Conservation (phyloP, 1,140 invertebrate genomes). For the Protaetia brevitarsis region DNA sequence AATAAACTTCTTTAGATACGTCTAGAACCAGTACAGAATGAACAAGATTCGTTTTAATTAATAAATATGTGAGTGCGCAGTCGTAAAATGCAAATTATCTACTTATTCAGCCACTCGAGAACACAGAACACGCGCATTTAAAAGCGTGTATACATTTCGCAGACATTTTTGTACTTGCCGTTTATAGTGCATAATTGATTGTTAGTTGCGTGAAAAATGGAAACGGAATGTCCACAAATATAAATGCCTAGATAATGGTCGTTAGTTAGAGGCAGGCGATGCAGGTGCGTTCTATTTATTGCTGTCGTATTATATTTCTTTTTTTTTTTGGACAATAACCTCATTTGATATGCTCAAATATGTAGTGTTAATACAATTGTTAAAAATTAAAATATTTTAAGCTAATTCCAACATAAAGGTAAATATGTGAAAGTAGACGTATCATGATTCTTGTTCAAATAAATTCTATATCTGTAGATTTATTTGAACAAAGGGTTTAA, state of each 20-base stretch:
- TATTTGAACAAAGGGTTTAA: no score
- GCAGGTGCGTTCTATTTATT: constrained; percentile 8
- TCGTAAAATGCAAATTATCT: constrained; percentile 9
- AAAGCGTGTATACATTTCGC: neutral
- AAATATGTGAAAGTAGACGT: no score
- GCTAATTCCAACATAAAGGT: no score
- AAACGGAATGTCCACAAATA: neutral
- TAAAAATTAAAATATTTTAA: no score
- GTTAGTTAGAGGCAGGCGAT: neutral
- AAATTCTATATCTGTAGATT: no score
- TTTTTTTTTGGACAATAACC: no score
- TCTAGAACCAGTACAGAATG: neutral
- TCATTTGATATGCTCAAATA: no score
- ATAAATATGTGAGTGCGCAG: neutral
- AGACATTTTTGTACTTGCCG: neutral
- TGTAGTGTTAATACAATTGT: no score
- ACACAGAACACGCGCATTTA: neutral
- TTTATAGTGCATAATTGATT: neutral
- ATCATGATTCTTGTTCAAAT: no score
- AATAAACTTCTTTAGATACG: no score
- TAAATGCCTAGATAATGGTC: neutral
- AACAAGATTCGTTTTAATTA: neutral
- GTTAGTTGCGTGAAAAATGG: neutral
- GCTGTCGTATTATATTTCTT: no score
- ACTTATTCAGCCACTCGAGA: neutral